Base-by-base conservation (phyloP, 2,113 vertebrate genomes). In the Triplophysa dalaica region DNA sequence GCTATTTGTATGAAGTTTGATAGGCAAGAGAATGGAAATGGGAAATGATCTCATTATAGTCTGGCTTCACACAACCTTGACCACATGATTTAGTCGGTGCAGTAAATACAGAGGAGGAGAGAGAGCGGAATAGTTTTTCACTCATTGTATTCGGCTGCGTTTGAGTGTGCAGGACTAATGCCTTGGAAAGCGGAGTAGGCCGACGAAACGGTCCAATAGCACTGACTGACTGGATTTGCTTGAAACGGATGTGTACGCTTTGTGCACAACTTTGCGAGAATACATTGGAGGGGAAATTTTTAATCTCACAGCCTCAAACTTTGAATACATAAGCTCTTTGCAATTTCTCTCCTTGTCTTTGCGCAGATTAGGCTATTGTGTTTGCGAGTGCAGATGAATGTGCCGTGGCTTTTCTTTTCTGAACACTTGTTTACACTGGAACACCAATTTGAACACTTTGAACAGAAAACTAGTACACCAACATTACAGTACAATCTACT, bases 21-120 rank as follows among this genome's bases (percentile, higher is more conserved):
- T 90, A 90, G 86, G 89, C 89, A 60, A 73, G 45, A 64, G 76
- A 79, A 88, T 86, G 86, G 91, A 85, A 89, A 89, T 84, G 87
- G 87, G 90, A 91, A 89, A 87, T 89, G 89, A 93, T 92, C 89
- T 90, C 89, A 91, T 93, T 92, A 92, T 92, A 91, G 91, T 86
- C 87, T 92, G 90, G 90, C 90, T 88, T 86, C 75, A 82, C 88
- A 86, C 88, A 88, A 92, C 88, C 91, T 88, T 89, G 86, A 89
- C 89, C 88, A 89, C 85, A 88, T 89, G 89, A 92, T 91, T 92
- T 90, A 87, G 88, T 86, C 83, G 84, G 84, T 78, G 88, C 89
- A 86, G 89, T 87, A 88, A 85, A 81, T 80, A 74, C 72, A 77
- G 81, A 50, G 62, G 79, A 79, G 67, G 63, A 77, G 70, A 74